phyloP scores from a whole-genome alignment of 2,113 vertebrate genomes.

The Podiceps cristatus region DNA sequence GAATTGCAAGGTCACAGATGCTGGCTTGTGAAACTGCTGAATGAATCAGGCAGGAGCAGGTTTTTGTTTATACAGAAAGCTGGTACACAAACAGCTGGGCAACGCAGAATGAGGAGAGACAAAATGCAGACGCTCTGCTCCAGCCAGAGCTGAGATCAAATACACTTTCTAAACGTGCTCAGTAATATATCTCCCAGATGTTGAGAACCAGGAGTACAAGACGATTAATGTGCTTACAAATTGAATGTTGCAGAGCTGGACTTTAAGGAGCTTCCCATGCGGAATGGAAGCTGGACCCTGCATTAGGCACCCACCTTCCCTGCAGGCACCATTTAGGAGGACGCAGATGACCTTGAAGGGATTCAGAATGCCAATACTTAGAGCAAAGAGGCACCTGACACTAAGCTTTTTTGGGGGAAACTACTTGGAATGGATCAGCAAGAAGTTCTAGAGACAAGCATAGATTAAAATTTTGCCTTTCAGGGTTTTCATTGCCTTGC shows the following conservation, averaged over 20 bases:
- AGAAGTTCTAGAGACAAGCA: not conserved
- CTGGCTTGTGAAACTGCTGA: not conserved
- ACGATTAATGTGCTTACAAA: not conserved
- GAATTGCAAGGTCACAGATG: slow-evolving; percentile 15
- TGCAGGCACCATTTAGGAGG: not conserved
- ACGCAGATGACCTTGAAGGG: not conserved
- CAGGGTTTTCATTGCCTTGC: not conserved
- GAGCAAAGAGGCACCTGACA: not conserved
- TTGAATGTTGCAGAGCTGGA: not conserved
- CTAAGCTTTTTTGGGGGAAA: not conserved
- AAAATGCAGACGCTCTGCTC: not conserved
- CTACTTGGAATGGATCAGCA: not conserved
- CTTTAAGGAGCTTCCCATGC: not conserved
- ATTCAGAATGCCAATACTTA: not conserved
- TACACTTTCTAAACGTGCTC: not conserved
- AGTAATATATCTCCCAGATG: not conserved
- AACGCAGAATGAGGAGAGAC: not conserved
- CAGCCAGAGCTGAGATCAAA: not conserved
- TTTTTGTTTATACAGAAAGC: not conserved
- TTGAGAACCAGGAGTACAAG: not conserved
- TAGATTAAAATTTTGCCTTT: not conserved
- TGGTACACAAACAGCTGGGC: not conserved
- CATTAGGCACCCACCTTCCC: not conserved
- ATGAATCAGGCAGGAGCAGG: not conserved
- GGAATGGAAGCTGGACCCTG: not conserved